Evolutionary conservation across 2,888 invertebrate species (phyloP).

Genomic region (Julus scanicus): DNA sequence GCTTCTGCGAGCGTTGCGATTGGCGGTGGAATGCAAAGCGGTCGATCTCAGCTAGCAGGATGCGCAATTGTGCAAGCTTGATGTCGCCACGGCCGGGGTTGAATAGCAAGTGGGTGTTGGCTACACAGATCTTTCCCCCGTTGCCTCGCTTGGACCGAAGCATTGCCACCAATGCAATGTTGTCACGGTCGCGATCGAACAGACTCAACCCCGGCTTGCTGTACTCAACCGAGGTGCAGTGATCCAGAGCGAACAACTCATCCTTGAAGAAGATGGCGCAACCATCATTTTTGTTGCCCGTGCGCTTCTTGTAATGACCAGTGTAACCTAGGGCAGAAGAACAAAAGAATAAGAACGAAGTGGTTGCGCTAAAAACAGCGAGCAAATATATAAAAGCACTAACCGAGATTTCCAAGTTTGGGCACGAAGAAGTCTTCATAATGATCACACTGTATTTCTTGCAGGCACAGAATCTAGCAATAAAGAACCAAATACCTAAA

Average conservation of each 20-base stretch:
- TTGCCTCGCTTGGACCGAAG: slow-evolving; percentile 70
- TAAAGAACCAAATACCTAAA: slow-evolving; percentile 60
- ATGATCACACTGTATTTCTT: slow-evolving; percentile 89
- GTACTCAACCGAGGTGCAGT: slow-evolving; percentile 78
- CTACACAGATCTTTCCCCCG: slow-evolving; percentile 69
- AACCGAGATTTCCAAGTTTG: slow-evolving; percentile 66
- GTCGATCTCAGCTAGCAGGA: slow-evolving; percentile 86
- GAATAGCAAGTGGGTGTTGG: slow-evolving; percentile 94
- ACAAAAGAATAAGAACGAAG: not conserved
- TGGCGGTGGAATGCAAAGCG: slow-evolving; percentile 73
- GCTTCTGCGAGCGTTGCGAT: slow-evolving; percentile 61
- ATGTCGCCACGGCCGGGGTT: slow-evolving; percentile 91
- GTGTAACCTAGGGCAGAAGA: slow-evolving; percentile 72
- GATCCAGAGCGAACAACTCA: slow-evolving; percentile 75
- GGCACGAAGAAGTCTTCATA: slow-evolving; percentile 73
- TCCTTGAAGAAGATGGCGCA: slow-evolving; percentile 87
- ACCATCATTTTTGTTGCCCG: slow-evolving; percentile 84
- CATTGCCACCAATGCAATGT: slow-evolving; percentile 85
- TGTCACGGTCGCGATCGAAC: slow-evolving; percentile 78
- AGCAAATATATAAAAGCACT: not conserved
- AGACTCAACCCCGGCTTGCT: slow-evolving; percentile 71
- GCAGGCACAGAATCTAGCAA: slow-evolving; percentile 81
- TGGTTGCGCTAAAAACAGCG: not conserved
- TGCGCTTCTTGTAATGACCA: slow-evolving; percentile 84
- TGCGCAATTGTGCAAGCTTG: slow-evolving; percentile 85